A percentile compares a stretch with the other conserved stretches of the same genome.
Evolutionary conservation across 2,888 invertebrate genomes (phyloP).

Genomic region (Stramonita haemastoma): DNA sequence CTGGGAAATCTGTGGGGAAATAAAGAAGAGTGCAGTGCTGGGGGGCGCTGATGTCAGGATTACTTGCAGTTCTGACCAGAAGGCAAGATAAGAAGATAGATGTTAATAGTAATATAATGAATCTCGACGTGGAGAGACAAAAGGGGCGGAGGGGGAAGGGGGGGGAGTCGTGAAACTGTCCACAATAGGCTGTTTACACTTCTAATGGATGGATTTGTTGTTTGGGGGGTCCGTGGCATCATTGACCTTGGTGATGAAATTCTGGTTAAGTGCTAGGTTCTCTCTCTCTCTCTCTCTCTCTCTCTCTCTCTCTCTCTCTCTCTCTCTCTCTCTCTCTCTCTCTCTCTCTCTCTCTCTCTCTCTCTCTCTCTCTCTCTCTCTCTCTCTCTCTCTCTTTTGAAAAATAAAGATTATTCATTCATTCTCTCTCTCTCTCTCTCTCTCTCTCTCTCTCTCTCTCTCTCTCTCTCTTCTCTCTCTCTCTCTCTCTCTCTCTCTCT

Average conservation of each 20-base stretch:
- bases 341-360: conserved; percentile 14
- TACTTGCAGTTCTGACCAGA: too few relatives aligned
- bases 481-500: not conserved
- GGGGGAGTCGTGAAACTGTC: not conserved
- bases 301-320: conserved; percentile 35
- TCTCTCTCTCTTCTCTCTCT: too few relatives aligned
- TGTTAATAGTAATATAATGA: not conserved
- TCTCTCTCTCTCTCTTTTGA: not conserved
- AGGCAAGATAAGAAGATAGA: not conserved
- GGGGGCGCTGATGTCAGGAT: too few relatives aligned
- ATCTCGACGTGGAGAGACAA: too few relatives aligned
- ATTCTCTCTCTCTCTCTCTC: not conserved
- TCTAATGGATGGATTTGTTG: too few relatives aligned
- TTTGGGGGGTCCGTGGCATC: too few relatives aligned
- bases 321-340: conserved; percentile 36
- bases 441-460: not conserved
- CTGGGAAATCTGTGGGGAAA: not conserved
- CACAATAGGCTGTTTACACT: too few relatives aligned
- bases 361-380: not conserved
- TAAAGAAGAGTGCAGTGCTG: not conserved
- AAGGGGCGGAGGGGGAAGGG: not conserved
- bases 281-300: conserved; percentile 6
- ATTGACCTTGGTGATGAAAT: too few relatives aligned
- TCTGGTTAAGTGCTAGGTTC: not conserved
- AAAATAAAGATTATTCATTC: too few relatives aligned